Percentiles rank a stretch among this genome's conserved stretches.
These are phyloP conservation scores for Uropsilus gracilis DNA, from an alignment of 2,113 vertebrate species.

Conservation along the genomic window DNA sequence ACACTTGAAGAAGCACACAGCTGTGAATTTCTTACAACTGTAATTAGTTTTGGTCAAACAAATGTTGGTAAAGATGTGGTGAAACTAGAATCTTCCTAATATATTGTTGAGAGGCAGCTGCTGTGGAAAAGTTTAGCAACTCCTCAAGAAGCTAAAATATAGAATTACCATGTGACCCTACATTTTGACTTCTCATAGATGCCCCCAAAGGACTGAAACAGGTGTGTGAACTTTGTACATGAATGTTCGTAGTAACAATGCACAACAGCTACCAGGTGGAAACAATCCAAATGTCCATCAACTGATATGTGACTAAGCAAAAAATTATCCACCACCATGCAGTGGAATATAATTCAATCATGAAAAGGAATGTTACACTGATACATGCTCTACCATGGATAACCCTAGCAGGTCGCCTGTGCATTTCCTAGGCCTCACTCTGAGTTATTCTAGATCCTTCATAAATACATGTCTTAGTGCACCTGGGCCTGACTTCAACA, in stretches of 20 bases:
- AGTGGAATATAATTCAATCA: background rate
- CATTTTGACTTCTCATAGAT: background rate
- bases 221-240: background rate
- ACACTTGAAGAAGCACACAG: background rate
- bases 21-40: background rate
- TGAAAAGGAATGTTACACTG: background rate
- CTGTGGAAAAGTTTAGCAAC: background rate
- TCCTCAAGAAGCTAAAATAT: background rate
- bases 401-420: background rate
- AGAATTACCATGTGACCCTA: background rate
- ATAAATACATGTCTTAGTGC: background rate
- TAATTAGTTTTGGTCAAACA: background rate
- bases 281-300: background rate
- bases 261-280: background rate
- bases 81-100: background rate
- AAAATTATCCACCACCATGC: rapidly evolving
- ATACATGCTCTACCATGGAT: background rate
- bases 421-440: background rate
- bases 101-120: too few species aligned
- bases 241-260: background rate
- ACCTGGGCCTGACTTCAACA: background rate
- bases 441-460: background rate
- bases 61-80: background rate
- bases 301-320: background rate
- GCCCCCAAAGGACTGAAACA: background rate